Evolutionary conservation across 2,797 vertebrate genomes (phyloP).

Genomic region (Rallus crepitans): DNA sequence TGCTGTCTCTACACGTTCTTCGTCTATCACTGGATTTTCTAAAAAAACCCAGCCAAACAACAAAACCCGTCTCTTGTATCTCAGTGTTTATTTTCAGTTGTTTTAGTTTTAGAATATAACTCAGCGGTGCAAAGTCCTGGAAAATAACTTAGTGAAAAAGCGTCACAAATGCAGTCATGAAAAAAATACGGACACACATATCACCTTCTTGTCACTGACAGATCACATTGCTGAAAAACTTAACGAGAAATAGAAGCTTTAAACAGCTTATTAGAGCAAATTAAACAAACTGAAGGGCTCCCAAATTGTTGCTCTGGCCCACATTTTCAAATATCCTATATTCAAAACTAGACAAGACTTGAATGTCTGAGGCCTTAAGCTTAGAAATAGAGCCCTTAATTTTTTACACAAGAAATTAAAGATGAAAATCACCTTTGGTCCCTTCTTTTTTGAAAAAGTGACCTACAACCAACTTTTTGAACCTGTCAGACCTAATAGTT

Average conservation of each 20-base stretch:
- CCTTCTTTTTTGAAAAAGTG: neutral
- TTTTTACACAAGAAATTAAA: neutral
- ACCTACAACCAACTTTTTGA: neutral
- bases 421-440: neutral
- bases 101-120: slow-evolving; percentile 26
- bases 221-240: neutral
- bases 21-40: slow-evolving; percentile 46
- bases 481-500: neutral
- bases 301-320: neutral
- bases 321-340: neutral
- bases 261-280: neutral
- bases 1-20: slow-evolving; percentile 42
- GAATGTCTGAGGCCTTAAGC: neutral
- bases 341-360: neutral
- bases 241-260: neutral
- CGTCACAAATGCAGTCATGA: neutral
- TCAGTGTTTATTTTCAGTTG: slow-evolving; percentile 16
- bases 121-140: neutral
- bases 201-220: neutral
- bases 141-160: neutral
- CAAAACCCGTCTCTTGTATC: neutral
- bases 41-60: neutral
- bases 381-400: neutral
- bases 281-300: neutral
- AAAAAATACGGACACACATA: neutral